Conservation (phyloP, 2,113 vertebrate species). For the Oryzias celebensis region DNA sequence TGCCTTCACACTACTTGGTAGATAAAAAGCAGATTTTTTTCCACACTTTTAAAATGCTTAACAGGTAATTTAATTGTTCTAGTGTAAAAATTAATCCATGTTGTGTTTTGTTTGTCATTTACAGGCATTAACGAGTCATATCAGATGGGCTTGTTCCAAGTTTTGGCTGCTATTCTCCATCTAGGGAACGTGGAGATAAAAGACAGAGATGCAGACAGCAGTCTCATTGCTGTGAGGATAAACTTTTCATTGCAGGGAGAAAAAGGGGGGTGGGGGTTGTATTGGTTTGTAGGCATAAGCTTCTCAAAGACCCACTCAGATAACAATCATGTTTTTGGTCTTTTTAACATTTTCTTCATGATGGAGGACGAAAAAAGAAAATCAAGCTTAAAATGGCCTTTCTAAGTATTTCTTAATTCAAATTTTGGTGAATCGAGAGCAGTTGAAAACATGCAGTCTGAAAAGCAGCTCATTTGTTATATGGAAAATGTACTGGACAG, state of each 20-base stretch:
- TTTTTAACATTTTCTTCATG: no score
- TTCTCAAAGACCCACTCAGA: background rate
- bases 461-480: no score
- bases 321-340: no score
- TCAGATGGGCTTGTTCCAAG: conserved; percentile 95
- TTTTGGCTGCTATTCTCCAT: conserved; percentile 95
- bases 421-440: no score
- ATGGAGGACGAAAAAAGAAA: no score
- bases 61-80: no score
- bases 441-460: no score
- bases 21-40: conserved; percentile 16
- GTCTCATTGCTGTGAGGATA: conserved; percentile 84
- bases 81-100: background rate
- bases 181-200: conserved; percentile 93
- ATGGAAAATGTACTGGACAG: no score
- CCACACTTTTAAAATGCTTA: background rate
- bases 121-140: conserved; percentile 91
- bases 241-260: background rate
- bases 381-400: no score
- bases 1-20: conserved; percentile 92
- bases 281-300: background rate
- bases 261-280: background rate
- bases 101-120: conserved; percentile 30
- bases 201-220: conserved; percentile 93
- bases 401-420: no score